Evolutionary conservation across 2,888 invertebrate species (phyloP), one percentile per base, ranked within the genome.

Genomic region (Cataglyphis albicans): DNA sequence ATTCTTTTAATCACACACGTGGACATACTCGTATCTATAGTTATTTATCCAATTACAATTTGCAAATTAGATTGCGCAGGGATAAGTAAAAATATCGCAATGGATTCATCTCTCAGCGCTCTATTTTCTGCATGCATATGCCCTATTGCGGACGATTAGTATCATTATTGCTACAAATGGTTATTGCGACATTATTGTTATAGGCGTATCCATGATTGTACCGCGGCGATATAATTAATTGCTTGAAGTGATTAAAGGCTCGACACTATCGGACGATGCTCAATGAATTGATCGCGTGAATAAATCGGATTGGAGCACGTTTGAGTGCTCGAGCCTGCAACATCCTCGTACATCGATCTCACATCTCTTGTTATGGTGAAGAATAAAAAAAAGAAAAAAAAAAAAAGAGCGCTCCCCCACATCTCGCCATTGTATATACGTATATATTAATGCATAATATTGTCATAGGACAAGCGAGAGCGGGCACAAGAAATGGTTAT

Each of bases 1-100:
- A 70, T 78, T 78, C 70, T 78, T 78, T 78, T 78, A 44, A 78
- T 78, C 70, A 70, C 68, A 68, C n/a, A 44, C 48, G 57, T 70
- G 70, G 32, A 70, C 70, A 59, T 41, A 67, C 25, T 78, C 57
- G 57, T 78, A 78, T 70, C 70, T 78, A 70, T 70, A 78, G 70
- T 78, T 70, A 70, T 68, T 70, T 44, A 70, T 78, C 78, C 52
- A 70, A 78, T 78, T 70, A 70, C 70, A 70, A 70, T 78, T 78
- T 70, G 78, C 70, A 78, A 76, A 32, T 78, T 78, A 70, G 70
- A 59, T 78, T 52, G 48, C 35, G 70, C 78, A 78, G 70, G 44
- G 41, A 57, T 41, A 78, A 35, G 57, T 70, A 59, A 70, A 44
- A 70, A 6, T 70, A 70, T 78, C 12, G 57, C 70, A 78, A 78